Evolutionary conservation across 2,113 vertebrate species (phyloP), one percentile per base, ranked within the genome.

Genomic region (Cyanoliseus patagonus): DNA sequence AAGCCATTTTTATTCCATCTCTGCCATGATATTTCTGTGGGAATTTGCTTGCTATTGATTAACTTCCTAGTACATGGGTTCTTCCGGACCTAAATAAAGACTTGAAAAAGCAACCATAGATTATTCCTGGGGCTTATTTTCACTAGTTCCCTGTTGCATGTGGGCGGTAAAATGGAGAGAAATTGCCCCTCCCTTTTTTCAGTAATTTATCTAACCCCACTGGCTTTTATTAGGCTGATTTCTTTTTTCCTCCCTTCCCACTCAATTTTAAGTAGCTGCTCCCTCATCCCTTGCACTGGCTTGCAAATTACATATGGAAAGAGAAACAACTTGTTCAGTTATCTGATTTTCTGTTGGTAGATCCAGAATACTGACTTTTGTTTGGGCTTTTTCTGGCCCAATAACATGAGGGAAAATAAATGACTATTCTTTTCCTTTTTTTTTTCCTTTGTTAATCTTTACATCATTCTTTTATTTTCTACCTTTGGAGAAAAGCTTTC

Each of bases 371-470:
- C 10, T 67, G 72, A 7, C 23, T 78, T 87, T n/a, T 74, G 17
- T 76, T 83, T 77, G 44, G 27, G 3, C 1, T 49, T 66, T 91
- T 79, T 23, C 15, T 16, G 0, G 11, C 31, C 18, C 12, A 11
- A 1, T 24, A 67, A 13, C 5, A 2, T 11, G 1, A 4, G 1
- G 10, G 18, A 2, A 74, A 90, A 73, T 10, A 47, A 90, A 61
- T 28, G 0, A 28, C 4, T 0, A 4, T 6, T 4, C 7, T 0
- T 5, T 6, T 4, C 9, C 31, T 57, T 27, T 13, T 6, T 1
- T n/a, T 24, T 27, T 17, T 30, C 13, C 3, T 13, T n/a, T 13
- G 66, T 33, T 25, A 27, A 24, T 51, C 86, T 84, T 72, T 8
- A 68, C 16, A 61, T 86, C 19, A 67, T 41, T 42, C 10, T 69